These are phyloP conservation scores for Notodonta dromedarius DNA, from an alignment of 2,888 invertebrate genomes.

Conservation along the genomic window DNA sequence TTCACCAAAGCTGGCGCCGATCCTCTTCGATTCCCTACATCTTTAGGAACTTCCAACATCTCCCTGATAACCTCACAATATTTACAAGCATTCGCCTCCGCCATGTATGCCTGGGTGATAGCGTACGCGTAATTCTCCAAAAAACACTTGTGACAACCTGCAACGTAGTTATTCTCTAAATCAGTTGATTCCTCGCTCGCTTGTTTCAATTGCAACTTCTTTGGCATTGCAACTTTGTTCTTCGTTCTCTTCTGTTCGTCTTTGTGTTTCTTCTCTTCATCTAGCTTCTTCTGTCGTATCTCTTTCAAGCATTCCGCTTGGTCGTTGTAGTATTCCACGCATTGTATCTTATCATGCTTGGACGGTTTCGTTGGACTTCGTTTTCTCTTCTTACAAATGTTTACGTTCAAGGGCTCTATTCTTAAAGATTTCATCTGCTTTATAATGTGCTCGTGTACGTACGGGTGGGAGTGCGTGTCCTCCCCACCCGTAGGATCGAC, in stretches of 20 bases:
- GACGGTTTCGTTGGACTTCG: constrained; percentile 74
- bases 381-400: constrained; percentile 66
- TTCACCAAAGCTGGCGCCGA: constrained; percentile 84
- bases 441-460: constrained; percentile 78
- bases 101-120: constrained; percentile 75
- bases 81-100: constrained; percentile 72
- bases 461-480: constrained; percentile 66
- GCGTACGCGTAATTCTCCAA: constrained; percentile 79
- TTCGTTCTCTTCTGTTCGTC: constrained; percentile 67
- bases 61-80: constrained; percentile 80
- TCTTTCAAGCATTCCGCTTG: constrained; percentile 85
- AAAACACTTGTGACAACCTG: constrained; percentile 80
- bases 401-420: constrained; percentile 75
- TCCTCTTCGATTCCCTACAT: constrained; percentile 72
- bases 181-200: constrained; percentile 78
- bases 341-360: constrained; percentile 64
- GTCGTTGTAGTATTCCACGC: constrained; percentile 86
- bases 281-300: constrained; percentile 66
- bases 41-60: constrained; percentile 72
- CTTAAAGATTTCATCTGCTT: constrained; percentile 79
- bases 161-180: constrained; percentile 63
- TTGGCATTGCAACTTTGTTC: constrained; percentile 64
- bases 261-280: constrained; percentile 68
- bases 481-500: constrained; percentile 52
- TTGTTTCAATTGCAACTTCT: constrained; percentile 62